phyloP scores from a whole-genome alignment of 2,113 vertebrate genomes.

The Lucifuga dentata region DNA sequence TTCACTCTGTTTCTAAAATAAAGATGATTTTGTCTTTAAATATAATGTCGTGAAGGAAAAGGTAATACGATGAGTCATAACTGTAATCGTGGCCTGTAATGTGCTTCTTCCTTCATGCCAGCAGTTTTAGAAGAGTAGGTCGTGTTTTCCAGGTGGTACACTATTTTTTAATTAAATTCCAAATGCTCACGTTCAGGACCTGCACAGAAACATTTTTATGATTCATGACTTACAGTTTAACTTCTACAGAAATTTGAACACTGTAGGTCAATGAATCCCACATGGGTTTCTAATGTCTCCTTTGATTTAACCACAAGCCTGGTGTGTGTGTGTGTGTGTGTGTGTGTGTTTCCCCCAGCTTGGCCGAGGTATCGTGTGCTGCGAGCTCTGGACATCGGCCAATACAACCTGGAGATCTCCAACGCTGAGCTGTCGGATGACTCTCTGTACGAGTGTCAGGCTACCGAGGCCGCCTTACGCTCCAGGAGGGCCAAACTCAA shows the following conservation, averaged over 20 bases:
- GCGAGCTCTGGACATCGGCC: conserved; percentile 88
- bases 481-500: conserved; percentile 92
- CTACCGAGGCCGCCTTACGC: conserved; percentile 93
- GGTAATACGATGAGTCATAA: conserved; percentile 29
- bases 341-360: conserved; percentile 77
- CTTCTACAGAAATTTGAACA: neutral
- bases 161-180: conserved; percentile 3
- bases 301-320: conserved; percentile 2
- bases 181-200: neutral
- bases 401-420: conserved; percentile 95
- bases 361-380: conserved; percentile 93
- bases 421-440: conserved; percentile 91
- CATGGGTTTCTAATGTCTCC: neutral
- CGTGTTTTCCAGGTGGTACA: conserved; percentile 13
- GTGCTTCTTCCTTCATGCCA: neutral
- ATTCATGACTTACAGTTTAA: neutral
- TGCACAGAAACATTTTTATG: neutral
- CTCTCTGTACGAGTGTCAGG: conserved; percentile 95
- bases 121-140: conserved; percentile 16
- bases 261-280: conserved; percentile 3
- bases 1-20: conserved; percentile 9
- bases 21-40: conserved; percentile 4
- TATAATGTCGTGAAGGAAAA: neutral
- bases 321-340: conserved; percentile 48
- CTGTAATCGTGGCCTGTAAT: conserved; percentile 15